phyloP scores from a whole-genome alignment of 1,140 invertebrate genomes.

The Mycetomoellerius zeteki region DNA sequence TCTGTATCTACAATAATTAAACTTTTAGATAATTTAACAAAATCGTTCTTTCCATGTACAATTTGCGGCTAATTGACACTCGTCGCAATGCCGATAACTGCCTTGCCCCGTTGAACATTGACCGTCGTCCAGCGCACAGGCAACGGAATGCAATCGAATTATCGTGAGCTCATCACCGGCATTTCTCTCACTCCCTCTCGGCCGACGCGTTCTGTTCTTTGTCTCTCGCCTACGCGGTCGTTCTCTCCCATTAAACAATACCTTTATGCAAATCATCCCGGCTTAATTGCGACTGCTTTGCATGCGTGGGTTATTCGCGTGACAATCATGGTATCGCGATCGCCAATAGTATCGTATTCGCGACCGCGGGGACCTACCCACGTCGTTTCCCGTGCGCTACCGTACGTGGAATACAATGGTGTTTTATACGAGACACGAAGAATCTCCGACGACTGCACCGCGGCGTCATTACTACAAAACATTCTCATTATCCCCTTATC shows the following conservation, averaged over 20 bases:
- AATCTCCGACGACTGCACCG: background rate
- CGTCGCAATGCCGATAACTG: conserved; percentile 36
- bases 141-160: conserved; percentile 77
- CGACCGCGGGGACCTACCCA: conserved; percentile 51
- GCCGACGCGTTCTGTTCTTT: background rate
- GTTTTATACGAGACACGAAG: conserved; percentile 36
- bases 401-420: conserved; percentile 2
- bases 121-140: conserved; percentile 34
- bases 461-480: background rate
- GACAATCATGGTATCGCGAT: conserved; percentile 77
- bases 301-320: conserved; percentile 77
- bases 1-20: too few relatives aligned
- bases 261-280: conserved; percentile 77
- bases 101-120: conserved; percentile 45
- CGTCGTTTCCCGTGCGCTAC: conserved; percentile 56
- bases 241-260: conserved; percentile 76
- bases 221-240: conserved; percentile 63
- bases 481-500: conserved; percentile 48
- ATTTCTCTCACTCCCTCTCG: conserved; percentile 22
- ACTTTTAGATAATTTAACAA: too few relatives aligned
- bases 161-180: conserved; percentile 73
- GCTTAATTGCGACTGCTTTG: conserved; percentile 80
- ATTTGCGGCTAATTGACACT: conserved; percentile 48
- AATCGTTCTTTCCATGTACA: background rate
- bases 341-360: conserved; percentile 68